These are phyloP conservation scores for Psophia crepitans DNA, from an alignment of 2,113 vertebrate genomes.

Conservation along the genomic window DNA sequence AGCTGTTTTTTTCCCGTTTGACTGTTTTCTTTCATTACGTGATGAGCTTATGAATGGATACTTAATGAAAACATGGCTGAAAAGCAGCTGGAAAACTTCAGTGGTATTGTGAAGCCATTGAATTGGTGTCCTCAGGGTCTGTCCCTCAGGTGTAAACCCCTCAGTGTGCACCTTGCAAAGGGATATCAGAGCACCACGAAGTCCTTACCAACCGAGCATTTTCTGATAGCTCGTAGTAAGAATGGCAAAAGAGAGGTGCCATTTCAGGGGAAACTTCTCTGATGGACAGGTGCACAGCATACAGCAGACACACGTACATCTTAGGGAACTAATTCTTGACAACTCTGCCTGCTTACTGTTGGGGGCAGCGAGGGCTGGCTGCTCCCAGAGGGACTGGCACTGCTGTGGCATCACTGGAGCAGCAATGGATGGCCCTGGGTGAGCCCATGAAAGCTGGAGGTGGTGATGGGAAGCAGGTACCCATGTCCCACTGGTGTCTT, in stretches of 20 bases:
- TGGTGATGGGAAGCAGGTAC: background rate
- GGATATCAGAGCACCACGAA: background rate
- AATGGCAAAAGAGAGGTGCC: background rate
- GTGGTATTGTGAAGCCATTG: background rate
- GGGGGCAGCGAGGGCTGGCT: background rate
- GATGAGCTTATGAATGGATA: background rate
- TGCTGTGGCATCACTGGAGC: background rate
- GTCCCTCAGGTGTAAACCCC: background rate
- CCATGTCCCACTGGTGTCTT: accelerated
- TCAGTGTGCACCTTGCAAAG: background rate
- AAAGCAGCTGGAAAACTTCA: background rate
- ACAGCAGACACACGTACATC: accelerated
- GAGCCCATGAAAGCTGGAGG: background rate
- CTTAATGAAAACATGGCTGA: background rate
- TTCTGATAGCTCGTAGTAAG: background rate
- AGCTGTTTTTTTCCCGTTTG: accelerated
- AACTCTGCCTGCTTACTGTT: background rate
- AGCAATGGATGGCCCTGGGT: background rate
- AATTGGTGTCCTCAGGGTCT: background rate
- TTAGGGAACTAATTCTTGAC: background rate
- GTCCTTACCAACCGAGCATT: background rate
- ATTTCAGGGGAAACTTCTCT: background rate
- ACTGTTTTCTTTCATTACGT: background rate
- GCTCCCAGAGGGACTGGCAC: accelerated
- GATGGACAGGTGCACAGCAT: background rate